Evolutionary conservation across 2,797 vertebrate genomes (phyloP).

Genomic region (Notolepis coatsorum): DNA sequence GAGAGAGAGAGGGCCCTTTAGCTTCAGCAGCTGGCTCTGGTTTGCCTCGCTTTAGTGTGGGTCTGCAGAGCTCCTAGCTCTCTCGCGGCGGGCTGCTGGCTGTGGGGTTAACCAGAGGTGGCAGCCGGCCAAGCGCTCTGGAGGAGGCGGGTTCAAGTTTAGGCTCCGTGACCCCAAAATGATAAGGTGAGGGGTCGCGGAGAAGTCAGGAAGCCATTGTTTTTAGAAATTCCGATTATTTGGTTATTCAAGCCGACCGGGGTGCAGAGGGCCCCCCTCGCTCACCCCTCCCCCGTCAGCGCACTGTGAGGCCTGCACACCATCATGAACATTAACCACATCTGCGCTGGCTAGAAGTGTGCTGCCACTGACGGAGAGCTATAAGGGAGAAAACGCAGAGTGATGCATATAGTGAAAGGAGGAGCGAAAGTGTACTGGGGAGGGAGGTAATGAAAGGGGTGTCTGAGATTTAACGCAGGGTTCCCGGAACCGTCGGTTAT

Average conservation of each 20-base stretch:
- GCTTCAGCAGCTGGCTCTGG: constrained; percentile 64
- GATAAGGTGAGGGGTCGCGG: constrained; percentile 79
- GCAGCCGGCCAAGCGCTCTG: constrained; percentile 64
- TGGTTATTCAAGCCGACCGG: constrained; percentile 80
- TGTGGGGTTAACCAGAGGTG: constrained; percentile 73
- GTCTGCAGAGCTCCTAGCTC: constrained; percentile 51
- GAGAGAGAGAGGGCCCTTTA: constrained; percentile 24
- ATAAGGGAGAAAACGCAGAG: constrained; percentile 24
- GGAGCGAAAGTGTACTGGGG: not conserved
- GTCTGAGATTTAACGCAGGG: constrained; percentile 41
- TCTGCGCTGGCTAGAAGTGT: constrained; percentile 59
- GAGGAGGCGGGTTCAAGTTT: constrained; percentile 79
- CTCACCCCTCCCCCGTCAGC: not conserved
- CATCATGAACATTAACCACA: constrained; percentile 77
- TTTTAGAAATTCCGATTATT: constrained; percentile 85
- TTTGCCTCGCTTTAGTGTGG: constrained; percentile 57
- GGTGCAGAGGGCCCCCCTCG: constrained; percentile 36
- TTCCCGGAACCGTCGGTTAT: constrained; percentile 55
- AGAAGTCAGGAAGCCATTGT: constrained; percentile 85
- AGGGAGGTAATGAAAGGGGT: constrained; percentile 42
- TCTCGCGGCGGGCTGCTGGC: constrained; percentile 53
- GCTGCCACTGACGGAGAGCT: constrained; percentile 26
- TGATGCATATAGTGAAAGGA: constrained; percentile 15
- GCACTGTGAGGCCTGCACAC: constrained; percentile 65
- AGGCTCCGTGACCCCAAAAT: constrained; percentile 70